These are phyloP conservation scores for Ptychochromis oligacanthus DNA, from an alignment of 2,113 vertebrate genomes.

Conservation along the genomic window DNA sequence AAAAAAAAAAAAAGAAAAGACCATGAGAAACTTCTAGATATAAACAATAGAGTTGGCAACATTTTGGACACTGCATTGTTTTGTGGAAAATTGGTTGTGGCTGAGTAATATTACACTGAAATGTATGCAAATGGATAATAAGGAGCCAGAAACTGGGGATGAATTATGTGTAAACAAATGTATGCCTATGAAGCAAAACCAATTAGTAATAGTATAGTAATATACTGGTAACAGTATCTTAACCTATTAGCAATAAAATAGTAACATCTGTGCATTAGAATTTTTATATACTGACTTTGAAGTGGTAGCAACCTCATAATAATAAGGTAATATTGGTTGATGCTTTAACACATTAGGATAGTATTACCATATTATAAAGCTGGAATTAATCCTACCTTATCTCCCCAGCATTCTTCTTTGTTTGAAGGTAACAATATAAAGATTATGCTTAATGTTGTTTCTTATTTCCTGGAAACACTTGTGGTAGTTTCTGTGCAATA, in stretches of 20 bases:
- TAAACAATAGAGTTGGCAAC: background rate
- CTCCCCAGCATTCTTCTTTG: no score
- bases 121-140: no score
- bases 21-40: background rate
- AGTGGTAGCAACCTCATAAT: background rate
- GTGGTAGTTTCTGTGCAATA: no score
- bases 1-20: rapidly evolving
- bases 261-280: background rate
- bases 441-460: no score
- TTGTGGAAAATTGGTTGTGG: background rate
- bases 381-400: no score
- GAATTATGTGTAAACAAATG: no score
- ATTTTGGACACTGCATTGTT: background rate
- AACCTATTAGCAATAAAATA: background rate
- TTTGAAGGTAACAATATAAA: no score
- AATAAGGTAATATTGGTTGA: background rate
- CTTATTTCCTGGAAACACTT: no score
- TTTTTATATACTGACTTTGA: background rate
- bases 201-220: background rate
- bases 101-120: no score
- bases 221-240: background rate
- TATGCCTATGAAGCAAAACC: background rate
- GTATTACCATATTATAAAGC: background rate
- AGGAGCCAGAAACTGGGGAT: no score
- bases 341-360: background rate